Evolutionary conservation across 2,888 invertebrate species (phyloP).

Genomic region (Morinoia aosen): DNA sequence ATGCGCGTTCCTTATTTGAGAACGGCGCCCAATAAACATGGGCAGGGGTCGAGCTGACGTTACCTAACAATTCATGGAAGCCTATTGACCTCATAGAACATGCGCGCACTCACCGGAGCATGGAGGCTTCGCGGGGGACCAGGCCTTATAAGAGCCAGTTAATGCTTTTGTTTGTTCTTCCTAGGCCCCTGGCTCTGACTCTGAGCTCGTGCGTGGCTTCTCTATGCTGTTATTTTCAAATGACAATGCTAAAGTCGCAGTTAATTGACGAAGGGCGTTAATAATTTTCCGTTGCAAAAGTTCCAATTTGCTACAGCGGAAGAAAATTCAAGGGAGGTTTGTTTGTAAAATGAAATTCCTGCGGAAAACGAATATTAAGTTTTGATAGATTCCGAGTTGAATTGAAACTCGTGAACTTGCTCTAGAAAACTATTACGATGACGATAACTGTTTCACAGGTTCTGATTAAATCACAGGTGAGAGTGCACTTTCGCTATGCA

Average conservation of each 20-base stretch:
- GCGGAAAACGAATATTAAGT: not conserved
- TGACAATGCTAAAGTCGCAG: not conserved
- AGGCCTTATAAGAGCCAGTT: not conserved
- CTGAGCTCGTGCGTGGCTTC: not conserved
- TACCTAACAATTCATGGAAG: constrained; percentile 23
- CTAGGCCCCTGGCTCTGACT: not conserved
- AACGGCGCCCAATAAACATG: not conserved
- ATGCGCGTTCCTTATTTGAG: not conserved
- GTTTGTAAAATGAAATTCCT: not conserved
- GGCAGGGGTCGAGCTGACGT: constrained; percentile 16
- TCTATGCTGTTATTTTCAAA: not conserved
- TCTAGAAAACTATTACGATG: not conserved
- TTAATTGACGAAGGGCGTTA: not conserved
- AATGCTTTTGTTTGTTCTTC: not conserved
- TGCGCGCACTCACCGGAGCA: not conserved
- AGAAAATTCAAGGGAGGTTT: not conserved
- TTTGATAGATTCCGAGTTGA: not conserved
- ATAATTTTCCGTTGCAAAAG: not conserved
- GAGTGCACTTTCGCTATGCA: not conserved
- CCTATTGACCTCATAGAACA: constrained; percentile 19
- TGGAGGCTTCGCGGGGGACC: constrained; percentile 28
- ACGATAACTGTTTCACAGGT: not conserved
- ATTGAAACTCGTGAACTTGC: not conserved
- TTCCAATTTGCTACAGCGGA: not conserved
- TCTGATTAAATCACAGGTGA: not conserved